Base-by-base conservation (phyloP, 1,140 invertebrate genomes). In the Drosophila insularis region DNA sequence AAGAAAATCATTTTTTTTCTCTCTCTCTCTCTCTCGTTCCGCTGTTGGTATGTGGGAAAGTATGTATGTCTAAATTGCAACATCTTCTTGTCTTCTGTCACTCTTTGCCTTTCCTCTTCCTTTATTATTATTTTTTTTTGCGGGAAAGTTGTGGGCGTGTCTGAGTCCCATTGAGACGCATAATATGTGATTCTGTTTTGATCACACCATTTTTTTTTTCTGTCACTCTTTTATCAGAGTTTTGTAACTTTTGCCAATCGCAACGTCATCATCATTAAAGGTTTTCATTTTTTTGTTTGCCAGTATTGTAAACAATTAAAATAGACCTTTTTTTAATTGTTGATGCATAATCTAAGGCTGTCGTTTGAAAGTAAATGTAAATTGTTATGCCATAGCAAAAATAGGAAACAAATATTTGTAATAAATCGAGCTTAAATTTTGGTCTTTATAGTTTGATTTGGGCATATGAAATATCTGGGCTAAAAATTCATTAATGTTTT, bases 1-100 rank as follows among this genome's bases (percentile, higher is more conserved):
- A 55, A 13, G 14, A 39, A 55, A 63, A 59, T 65, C 63, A 8
- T 40, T 64, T 50, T 77, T 63, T 73, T 77, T 55, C 19, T 35
- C 68, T 23, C 17, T 46, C 27, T 32, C 54, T 23, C n/a, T 40
- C 27, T 39, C 54, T 75, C 54, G 56, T 64, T 23, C 71, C 73
- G 59, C 61, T 69, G 35, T 43, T 59, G 39, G 31, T 19, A 58
- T 58, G 55, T 19, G 55, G 55, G 55, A 58, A 58, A 58, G 55
- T 58, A 23, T 35, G 55, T 58, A 23, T 35, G n/a, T 55, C 5
- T 13, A 50, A 19, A 50, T 50, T 50, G 43, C 43, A 50, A 50
- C 53, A 55, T 23, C 23, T 27, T 23, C n/a, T 4, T 32, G 13
- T 19, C 55, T 58, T 14, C 31, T 58, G 55, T 58, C 55, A 58